Conservation (phyloP, 2,113 vertebrate genomes). For the Oncorhynchus tshawytscha region DNA sequence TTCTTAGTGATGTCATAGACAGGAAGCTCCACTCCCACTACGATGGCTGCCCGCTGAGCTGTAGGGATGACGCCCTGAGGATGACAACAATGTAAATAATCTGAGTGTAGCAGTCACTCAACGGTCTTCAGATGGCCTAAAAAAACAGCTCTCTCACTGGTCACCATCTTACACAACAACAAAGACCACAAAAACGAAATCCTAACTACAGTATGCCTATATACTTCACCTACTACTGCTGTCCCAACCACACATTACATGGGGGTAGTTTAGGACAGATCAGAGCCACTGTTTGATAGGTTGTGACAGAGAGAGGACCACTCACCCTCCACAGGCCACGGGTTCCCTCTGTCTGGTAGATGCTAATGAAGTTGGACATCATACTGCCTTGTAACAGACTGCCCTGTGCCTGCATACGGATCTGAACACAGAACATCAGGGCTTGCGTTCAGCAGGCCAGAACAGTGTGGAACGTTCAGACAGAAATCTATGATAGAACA, state of each 20-base stretch:
- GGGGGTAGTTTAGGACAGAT: no score
- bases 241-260: no score
- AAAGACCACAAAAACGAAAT: not conserved
- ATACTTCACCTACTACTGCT: no score
- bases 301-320: not conserved
- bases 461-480: no score
- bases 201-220: no score
- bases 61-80: conserved; percentile 79
- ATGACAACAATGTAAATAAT: no score
- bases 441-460: no score
- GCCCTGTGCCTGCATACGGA: conserved; percentile 96
- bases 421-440: conserved; percentile 68
- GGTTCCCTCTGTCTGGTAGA: conserved; percentile 95
- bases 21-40: conserved; percentile 80
- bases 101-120: no score
- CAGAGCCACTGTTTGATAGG: no score
- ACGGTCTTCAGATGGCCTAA: no score
- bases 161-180: not conserved
- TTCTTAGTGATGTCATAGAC: conserved; percentile 84
- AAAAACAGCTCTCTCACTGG: no score
- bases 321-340: conserved; percentile 93
- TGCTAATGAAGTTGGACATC: conserved; percentile 97
- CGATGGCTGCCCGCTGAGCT: conserved; percentile 79
- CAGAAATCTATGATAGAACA: not conserved
- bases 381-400: conserved; percentile 92